A percentile compares a stretch with the other conserved stretches of the same genome.
Evolutionary conservation across 2,797 vertebrate genomes (phyloP).

Genomic region (Epinephelus malabaricus): DNA sequence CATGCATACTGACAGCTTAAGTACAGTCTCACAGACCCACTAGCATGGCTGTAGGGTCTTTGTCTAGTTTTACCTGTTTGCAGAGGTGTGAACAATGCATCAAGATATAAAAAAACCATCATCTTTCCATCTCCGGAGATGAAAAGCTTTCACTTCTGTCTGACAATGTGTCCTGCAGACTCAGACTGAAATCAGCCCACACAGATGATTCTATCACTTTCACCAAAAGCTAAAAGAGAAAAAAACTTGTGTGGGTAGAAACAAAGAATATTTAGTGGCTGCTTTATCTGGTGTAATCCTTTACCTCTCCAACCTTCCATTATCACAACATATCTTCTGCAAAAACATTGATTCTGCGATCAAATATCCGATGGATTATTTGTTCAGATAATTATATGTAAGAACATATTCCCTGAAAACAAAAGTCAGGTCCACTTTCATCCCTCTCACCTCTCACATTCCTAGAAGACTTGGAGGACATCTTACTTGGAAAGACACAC

Average conservation of each 20-base stretch:
- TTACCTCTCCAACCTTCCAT: neutral
- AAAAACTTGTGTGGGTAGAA: neutral
- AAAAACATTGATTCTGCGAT: slow-evolving; percentile 39
- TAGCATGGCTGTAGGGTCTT: too few species aligned
- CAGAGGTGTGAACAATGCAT: too few species aligned
- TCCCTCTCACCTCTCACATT: slow-evolving; percentile 18
- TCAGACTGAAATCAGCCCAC: neutral
- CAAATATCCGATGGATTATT: slow-evolving; percentile 35
- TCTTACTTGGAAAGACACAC: slow-evolving; percentile 50
- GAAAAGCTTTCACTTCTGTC: too few species aligned
- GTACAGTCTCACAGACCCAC: too few species aligned
- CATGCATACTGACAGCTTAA: too few species aligned
- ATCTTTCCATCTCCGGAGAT: too few species aligned
- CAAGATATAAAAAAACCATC: too few species aligned
- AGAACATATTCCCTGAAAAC: slow-evolving; percentile 40
- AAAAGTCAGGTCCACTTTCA: slow-evolving; percentile 11
- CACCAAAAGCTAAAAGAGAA: too few species aligned
- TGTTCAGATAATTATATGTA: slow-evolving; percentile 27
- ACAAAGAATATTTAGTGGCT: neutral
- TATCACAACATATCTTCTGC: slow-evolving; percentile 9
- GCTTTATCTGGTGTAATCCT: neutral
- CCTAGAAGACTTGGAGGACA: slow-evolving; percentile 29
- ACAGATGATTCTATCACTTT: neutral
- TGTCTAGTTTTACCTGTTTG: too few species aligned
- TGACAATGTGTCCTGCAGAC: too few species aligned